Conservation (phyloP, 2,888 invertebrate genomes). For the Eurytoma californica region DNA sequence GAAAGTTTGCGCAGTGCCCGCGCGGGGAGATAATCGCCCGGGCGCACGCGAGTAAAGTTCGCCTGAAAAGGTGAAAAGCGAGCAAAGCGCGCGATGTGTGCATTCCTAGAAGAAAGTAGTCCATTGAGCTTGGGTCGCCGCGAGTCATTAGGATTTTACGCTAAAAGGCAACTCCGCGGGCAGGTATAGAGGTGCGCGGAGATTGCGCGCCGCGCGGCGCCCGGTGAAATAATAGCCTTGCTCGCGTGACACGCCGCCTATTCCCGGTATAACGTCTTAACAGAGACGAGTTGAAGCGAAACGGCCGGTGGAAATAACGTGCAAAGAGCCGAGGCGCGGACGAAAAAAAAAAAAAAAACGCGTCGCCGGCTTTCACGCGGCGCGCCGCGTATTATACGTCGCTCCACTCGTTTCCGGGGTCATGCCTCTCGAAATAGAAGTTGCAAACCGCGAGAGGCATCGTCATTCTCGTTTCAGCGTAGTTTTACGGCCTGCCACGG, state of each 20-base stretch:
- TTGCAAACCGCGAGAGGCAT: conserved; percentile 66
- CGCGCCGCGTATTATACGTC: conserved; percentile 51
- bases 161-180: conserved; percentile 4
- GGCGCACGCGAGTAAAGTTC: neutral
- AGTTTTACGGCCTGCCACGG: conserved; percentile 69
- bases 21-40: neutral
- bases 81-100: neutral
- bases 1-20: neutral
- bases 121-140: conserved; percentile 21
- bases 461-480: conserved; percentile 69
- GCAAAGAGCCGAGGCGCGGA: neutral
- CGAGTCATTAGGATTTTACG: conserved; percentile 36
- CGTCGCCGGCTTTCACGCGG: conserved; percentile 38
- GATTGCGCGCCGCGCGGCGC: conserved; percentile 14
- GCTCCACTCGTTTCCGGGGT: conserved; percentile 71
- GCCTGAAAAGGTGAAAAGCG: neutral
- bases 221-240: conserved; percentile 38
- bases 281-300: conserved; percentile 47
- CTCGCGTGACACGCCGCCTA: conserved; percentile 45
- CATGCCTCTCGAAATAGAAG: conserved; percentile 67
- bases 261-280: conserved; percentile 57
- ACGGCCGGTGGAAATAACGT: conserved; percentile 24
- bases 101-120: conserved; percentile 48
- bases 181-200: neutral
- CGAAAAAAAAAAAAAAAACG: conserved; percentile 55